phyloP scores from a whole-genome alignment of 1,140 invertebrate species.

The Hycleus phaleratus region DNA sequence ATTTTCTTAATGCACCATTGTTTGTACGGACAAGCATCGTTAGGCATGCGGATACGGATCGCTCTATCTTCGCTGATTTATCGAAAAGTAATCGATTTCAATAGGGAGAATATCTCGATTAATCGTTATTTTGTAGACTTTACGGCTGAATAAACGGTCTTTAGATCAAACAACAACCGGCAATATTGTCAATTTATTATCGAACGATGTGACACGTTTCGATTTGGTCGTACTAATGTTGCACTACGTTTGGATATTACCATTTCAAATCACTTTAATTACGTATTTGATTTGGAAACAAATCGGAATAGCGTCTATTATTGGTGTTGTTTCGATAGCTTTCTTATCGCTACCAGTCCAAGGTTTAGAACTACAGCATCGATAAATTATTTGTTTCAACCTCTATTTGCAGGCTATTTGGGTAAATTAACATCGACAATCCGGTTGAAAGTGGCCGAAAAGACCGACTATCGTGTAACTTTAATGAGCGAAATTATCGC shows the following conservation, averaged over 20 bases:
- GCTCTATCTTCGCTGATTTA: slow-evolving; percentile 55
- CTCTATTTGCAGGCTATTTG: slow-evolving; percentile 35
- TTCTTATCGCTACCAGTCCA: slow-evolving; percentile 59
- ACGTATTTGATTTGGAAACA: slow-evolving; percentile 60
- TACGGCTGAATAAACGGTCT: slow-evolving; percentile 55
- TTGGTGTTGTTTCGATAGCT: slow-evolving; percentile 57
- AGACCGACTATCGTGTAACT: slow-evolving; percentile 68
- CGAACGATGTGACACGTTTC: slow-evolving; percentile 67
- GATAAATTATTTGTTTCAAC: slow-evolving; percentile 29
- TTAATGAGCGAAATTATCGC: slow-evolving; percentile 74
- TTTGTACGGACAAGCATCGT: slow-evolving; percentile 40
- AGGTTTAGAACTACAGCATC: slow-evolving; percentile 35
- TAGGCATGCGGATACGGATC: slow-evolving; percentile 53
- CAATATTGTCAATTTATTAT: slow-evolving; percentile 76
- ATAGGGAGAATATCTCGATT: too few relatives aligned
- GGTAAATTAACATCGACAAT: slow-evolving; percentile 45
- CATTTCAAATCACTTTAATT: slow-evolving; percentile 52
- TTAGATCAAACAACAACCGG: slow-evolving; percentile 65
- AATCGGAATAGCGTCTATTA: slow-evolving; percentile 58
- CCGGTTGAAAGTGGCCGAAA: slow-evolving; percentile 53
- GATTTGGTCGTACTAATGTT: slow-evolving; percentile 53
- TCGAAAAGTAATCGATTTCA: slow-evolving; percentile 36
- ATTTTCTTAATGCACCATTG: slow-evolving; percentile 37
- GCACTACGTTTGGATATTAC: slow-evolving; percentile 61
- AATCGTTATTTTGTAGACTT: slow-evolving; percentile 41